Percentiles rank a stretch among this genome's conserved stretches.
Evolutionary conservation across 2,888 invertebrate genomes (phyloP).

Genomic region (Osmoderma eremita): DNA sequence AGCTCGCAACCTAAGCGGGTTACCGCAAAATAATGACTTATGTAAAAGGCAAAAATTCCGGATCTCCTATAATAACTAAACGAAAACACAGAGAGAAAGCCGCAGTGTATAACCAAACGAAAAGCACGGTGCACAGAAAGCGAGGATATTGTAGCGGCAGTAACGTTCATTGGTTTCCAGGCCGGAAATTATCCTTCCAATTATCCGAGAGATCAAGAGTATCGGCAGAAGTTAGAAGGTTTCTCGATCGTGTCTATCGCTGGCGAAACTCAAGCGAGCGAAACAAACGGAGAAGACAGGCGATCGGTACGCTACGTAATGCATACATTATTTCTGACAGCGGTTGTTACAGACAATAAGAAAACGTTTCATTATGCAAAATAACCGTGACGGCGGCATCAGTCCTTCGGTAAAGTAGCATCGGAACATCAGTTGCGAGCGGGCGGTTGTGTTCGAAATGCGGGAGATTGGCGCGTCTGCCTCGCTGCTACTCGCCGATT

Average conservation of each 20-base stretch:
- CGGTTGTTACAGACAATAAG: conserved; percentile 27
- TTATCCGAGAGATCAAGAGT: conserved; percentile 27
- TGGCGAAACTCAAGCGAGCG: background rate
- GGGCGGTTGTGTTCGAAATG: background rate
- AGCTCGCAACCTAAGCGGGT: conserved; percentile 6
- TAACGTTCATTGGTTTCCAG: background rate
- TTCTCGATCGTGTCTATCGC: conserved; percentile 1
- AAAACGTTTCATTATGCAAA: conserved; percentile 30
- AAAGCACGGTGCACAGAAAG: conserved; percentile 3
- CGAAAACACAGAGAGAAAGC: conserved; percentile 4
- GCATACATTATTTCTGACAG: conserved; percentile 22
- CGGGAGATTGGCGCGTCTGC: conserved; percentile 2
- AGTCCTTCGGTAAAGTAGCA: conserved; percentile 12
- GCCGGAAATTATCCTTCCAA: conserved; percentile 33
- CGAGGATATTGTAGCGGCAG: conserved; percentile 7
- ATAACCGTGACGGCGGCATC: conserved; percentile 14
- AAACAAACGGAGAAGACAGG: too few species aligned
- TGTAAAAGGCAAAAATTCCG: conserved; percentile 18
- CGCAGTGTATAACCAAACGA: background rate
- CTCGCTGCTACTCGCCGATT: conserved; percentile 2
- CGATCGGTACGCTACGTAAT: background rate
- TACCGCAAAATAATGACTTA: conserved; percentile 25
- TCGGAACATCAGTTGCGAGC: conserved; percentile 19
- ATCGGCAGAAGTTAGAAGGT: conserved; percentile 5
- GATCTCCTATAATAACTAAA: conserved; percentile 4